Base-by-base conservation (phyloP, 2,113 vertebrate species). In the Nematolebias whitei region DNA sequence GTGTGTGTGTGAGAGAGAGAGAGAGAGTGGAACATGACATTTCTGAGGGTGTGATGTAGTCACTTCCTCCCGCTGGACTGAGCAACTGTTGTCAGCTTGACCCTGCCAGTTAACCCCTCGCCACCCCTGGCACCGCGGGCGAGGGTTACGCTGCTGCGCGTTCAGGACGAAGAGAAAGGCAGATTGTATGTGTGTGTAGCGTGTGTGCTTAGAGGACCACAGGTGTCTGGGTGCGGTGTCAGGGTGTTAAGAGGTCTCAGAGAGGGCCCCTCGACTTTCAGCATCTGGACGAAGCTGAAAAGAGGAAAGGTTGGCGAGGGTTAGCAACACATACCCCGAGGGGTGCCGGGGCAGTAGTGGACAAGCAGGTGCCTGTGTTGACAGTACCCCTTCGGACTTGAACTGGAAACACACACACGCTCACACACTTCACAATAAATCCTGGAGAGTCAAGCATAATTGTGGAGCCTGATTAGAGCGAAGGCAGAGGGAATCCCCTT, bases 101-200 rank as follows among this genome's bases (percentile, higher is more conserved):
- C 93, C 92, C 85, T 60, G 63, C 80, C 91, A 88, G 92, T 95
- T 96, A 95, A 96, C 94, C 94, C 92, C 84, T 84, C 90, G 78
- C 68, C 86, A 84, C 85, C 80, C 66, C 77, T 85, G 85, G 80
- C 84, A 84, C 87, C 70, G 85, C 79, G 87, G 92, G 93, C 92
- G 90, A 93, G 89, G 87, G 89, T 85, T 57, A 77, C 81, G 63
- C 43, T 69, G 72, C 66, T 70, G 80, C 68, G 61, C 58, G 70
- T 68, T 66, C 35, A 67, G 41, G 63, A 65, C 29, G 24, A 13
- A 49, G 64, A 75, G 58, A 59, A 47, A 79, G 82, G 60, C 60
- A 72, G 80, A 80, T 45, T 76, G 70, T 80, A 29, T 63, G 54
- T 62, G 79, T 77, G 64, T 56, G 75, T 38, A 50, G 63, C 10